Base-by-base conservation (phyloP, 2,113 vertebrate genomes). In the Tupaia chinensis region DNA sequence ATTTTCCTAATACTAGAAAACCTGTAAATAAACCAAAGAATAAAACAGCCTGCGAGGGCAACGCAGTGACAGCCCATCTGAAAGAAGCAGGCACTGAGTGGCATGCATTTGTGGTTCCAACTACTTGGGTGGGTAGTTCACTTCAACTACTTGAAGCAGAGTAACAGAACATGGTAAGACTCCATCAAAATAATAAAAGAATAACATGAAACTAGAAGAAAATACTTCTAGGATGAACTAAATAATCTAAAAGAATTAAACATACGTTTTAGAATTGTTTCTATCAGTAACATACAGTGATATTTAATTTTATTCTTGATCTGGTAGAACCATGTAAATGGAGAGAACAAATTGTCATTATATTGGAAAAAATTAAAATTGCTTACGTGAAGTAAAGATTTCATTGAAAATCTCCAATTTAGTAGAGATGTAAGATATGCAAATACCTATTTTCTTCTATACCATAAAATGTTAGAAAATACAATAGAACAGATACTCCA, bases 241-340 rank as follows among this genome's bases (percentile, higher is more conserved):
- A 84, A 70, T 61, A 84, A 77, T 54, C 20, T 84, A 27, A 94
- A 89, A 89, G 14, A 89, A 89, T 60, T 23, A 56, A 68, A 77
- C 54, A 74, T 68, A 65, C 76, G 77, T 29, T 91, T 25, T 68
- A 74, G 56, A 83, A 12, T 79, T 60, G 65, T 58, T 90, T 91
- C 13, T 20, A 60, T 60, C 68, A 74, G 70, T 73, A 84, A 58
- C 29, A 86, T 73, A 44, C 66, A 63, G 13, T 23, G 56, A 68
- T 7, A 87, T n/a, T 22, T 22, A 63, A 17, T 44, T 56, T n/a
- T 29, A 79, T 19, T 17, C 63, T 78, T 58, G 29, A 83, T 19
- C 29, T 65, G 13, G 12, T 23, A 69, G 27, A 81, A 16, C 20
- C 77, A 32, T 25, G 14, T 22, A 73, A 70, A 88, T 53, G 8